Base-by-base conservation (phyloP, 2,113 vertebrate genomes). In the Numida meleagris region DNA sequence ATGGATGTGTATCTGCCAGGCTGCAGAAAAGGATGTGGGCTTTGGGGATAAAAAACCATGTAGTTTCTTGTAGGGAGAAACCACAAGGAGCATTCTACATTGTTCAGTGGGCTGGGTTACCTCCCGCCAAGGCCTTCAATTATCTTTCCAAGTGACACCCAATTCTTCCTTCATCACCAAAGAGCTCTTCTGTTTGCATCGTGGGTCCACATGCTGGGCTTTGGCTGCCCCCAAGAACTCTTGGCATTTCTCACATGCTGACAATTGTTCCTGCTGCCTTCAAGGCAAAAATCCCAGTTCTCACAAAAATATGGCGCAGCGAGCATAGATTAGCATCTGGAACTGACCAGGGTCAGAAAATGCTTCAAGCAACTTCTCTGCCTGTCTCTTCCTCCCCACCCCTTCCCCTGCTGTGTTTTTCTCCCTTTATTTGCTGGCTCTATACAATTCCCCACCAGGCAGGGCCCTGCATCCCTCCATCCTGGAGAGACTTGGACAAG, bases 241-340 rank as follows among this genome's bases (percentile, higher is more conserved):
- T 68, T 90, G 86, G 82, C 76, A 65, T 92, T 91, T 92, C 70
- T 94, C 90, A 94, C 57, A 94, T 13, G 31, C 34, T 92, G 86
- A 61, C 6, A 2, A 83, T 92, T 93, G 80, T 93, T 93, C 48
- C 65, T 68, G 25, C 66, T 92, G 90, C 53, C 94, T 94, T 84
- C 81, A 86, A 95, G 92, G 73, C 90, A 96, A 76, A 90, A 94
- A 92, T 83, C 61, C 88, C 73, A 92, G 5, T 86, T 94, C 88
- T 88, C 88, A 83, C 75, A 93, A 67, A 96, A 94, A 86, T 81
- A 83, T 9, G 61, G 88, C 63, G 71, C 88, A 94, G 65, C 27
- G 73, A 93, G 88, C 79, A 85, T 80, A 92, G 73, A 95, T 93
- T 74, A 93, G 72, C 86, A 92, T 96, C 94, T 96, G 92, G 94